phyloP scores from a whole-genome alignment of 1,140 invertebrate genomes.

The Temnothorax nylanderi region DNA sequence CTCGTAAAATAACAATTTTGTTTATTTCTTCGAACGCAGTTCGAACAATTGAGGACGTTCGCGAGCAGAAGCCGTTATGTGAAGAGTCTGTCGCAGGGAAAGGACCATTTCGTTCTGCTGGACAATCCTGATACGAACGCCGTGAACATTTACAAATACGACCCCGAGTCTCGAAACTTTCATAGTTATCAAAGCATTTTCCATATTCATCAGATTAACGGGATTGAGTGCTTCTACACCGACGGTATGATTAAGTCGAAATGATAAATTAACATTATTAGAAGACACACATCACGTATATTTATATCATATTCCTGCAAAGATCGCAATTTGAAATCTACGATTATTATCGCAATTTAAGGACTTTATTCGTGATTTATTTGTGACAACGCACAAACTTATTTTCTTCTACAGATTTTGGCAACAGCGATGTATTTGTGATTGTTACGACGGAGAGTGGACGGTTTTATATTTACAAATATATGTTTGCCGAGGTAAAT shows the following conservation, averaged over 20 bases:
- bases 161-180: slow-evolving; percentile 69
- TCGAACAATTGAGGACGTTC: slow-evolving; percentile 65
- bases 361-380: neutral
- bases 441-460: slow-evolving; percentile 72
- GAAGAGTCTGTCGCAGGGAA: slow-evolving; percentile 62
- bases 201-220: slow-evolving; percentile 62
- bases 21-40: slow-evolving; percentile 58
- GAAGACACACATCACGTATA: neutral
- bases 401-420: slow-evolving; percentile 64
- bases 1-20: neutral
- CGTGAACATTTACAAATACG: slow-evolving; percentile 74
- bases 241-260: slow-evolving; percentile 61
- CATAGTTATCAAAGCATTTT: slow-evolving; percentile 76
- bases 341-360: neutral
- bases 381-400: neutral
- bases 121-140: slow-evolving; percentile 73
- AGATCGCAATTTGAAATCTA: neutral
- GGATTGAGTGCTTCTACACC: slow-evolving; percentile 72
- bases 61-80: slow-evolving; percentile 69
- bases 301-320: neutral
- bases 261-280: neutral
- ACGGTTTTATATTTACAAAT: slow-evolving; percentile 75
- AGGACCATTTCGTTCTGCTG: slow-evolving; percentile 72
- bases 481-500: slow-evolving; percentile 73
- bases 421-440: slow-evolving; percentile 68